phyloP scores from a whole-genome alignment of 1,140 invertebrate genomes.

The Agrypnia vestita region DNA sequence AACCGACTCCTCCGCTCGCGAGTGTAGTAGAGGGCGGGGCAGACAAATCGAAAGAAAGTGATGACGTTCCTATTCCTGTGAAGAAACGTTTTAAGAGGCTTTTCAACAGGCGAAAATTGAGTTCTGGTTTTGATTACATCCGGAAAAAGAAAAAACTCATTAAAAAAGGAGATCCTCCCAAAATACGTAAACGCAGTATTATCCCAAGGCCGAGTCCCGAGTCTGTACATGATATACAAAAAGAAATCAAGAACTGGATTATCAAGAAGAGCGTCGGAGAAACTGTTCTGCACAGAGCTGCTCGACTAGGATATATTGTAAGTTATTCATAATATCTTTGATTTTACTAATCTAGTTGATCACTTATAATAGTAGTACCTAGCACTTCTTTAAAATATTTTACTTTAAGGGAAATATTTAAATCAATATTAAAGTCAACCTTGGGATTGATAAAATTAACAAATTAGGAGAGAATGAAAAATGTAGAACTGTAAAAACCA shows the following conservation, averaged over 20 bases:
- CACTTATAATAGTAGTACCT: too few relatives aligned
- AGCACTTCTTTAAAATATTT: too few relatives aligned
- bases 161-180: constrained; percentile 65
- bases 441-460: too few relatives aligned
- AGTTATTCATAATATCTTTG: constrained; percentile 63
- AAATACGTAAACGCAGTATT: constrained; percentile 63
- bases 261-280: constrained; percentile 95
- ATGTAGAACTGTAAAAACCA: too few relatives aligned
- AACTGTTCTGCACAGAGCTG: constrained; percentile 91
- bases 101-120: constrained; percentile 71
- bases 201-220: constrained; percentile 76
- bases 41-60: constrained; percentile 61
- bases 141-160: constrained; percentile 85
- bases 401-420: too few relatives aligned
- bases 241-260: constrained; percentile 92
- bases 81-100: constrained; percentile 68
- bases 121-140: constrained; percentile 88
- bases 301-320: constrained; percentile 89
- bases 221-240: constrained; percentile 83
- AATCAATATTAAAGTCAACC: too few relatives aligned
- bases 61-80: constrained; percentile 32
- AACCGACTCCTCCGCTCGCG: constrained; percentile 7
- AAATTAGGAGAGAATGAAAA: too few relatives aligned
- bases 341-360: too few relatives aligned
- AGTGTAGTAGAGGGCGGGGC: constrained; percentile 61